Evolutionary conservation across 2,113 vertebrate species (phyloP).

Genomic region (Nettapus auritus): DNA sequence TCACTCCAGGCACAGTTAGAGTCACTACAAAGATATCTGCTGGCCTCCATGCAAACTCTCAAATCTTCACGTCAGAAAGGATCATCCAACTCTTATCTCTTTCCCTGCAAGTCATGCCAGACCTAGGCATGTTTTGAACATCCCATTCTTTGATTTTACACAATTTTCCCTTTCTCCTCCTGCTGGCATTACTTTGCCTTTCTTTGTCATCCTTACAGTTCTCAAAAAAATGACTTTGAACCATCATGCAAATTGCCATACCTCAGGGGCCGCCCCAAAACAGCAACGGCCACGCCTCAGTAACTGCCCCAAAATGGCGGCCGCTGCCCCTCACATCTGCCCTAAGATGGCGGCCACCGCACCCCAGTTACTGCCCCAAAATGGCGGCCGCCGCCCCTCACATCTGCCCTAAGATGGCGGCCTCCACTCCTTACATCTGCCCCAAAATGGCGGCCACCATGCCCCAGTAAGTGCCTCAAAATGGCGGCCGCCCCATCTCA

Average conservation of each 20-base stretch:
- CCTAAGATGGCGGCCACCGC: accelerated
- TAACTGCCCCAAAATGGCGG: background rate
- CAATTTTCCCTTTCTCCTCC: too few relatives aligned
- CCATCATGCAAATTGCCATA: accelerated
- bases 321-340: accelerated
- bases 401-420: background rate
- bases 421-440: background rate
- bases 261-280: background rate
- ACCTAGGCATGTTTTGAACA: background rate
- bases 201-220: background rate
- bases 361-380: background rate
- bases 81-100: background rate
- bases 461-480: background rate
- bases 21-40: background rate
- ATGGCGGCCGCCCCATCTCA: background rate
- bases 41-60: background rate
- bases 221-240: background rate
- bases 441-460: background rate
- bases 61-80: background rate
- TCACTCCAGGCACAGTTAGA: background rate
- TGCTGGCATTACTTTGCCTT: background rate
- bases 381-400: background rate
- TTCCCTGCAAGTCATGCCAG: background rate
- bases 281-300: accelerated
- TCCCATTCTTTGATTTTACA: background rate